Evolutionary conservation across 2,797 vertebrate species (phyloP).

Genomic region (Schizothorax lantsangensis): DNA sequence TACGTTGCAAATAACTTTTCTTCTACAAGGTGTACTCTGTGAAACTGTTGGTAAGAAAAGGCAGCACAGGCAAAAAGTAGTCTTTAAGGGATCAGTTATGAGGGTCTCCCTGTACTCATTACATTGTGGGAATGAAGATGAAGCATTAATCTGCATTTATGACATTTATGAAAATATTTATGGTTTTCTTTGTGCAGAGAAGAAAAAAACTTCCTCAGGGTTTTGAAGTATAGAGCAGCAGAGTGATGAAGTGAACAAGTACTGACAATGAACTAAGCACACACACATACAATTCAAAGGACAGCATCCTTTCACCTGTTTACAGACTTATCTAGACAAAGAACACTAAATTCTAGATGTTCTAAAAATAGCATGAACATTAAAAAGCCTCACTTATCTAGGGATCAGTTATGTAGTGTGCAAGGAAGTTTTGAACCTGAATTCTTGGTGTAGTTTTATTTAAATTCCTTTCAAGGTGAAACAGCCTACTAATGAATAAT

Average conservation of each 20-base stretch:
- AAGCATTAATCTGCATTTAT: neutral
- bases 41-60: constrained; percentile 5
- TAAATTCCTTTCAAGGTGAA: constrained; percentile 33
- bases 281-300: neutral
- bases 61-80: constrained; percentile 1
- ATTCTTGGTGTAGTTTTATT: constrained; percentile 10
- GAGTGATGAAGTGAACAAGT: neutral
- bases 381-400: neutral
- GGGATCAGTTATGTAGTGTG: neutral
- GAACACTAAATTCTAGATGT: neutral
- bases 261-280: neutral
- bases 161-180: neutral
- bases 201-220: neutral
- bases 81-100: constrained; percentile 27
- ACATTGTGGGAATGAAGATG: constrained; percentile 1
- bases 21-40: neutral
- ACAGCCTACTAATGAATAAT: constrained; percentile 47
- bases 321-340: constrained; percentile 22
- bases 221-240: neutral
- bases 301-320: neutral
- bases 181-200: neutral
- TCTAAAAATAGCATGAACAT: neutral
- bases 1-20: neutral
- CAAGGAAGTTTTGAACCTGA: constrained; percentile 16
- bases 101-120: constrained; percentile 16